phyloP scores from a whole-genome alignment of 2,797 vertebrate species.

The Mionectes olivaceus region DNA sequence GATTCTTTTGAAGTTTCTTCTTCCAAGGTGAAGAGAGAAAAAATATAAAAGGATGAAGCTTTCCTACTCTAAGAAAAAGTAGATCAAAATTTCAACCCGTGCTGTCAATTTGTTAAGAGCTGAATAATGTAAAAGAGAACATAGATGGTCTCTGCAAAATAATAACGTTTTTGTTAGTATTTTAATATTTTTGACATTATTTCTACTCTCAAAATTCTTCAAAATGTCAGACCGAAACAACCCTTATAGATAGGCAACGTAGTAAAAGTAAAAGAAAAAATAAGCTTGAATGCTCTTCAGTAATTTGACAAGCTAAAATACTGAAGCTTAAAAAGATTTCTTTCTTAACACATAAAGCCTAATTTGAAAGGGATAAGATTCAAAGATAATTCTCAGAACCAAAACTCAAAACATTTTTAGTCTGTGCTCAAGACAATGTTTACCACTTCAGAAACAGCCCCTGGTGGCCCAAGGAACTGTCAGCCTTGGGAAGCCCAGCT shows the following conservation, averaged over 20 bases:
- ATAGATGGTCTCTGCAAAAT: not conserved
- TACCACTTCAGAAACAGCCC: not conserved
- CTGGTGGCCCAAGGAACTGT: not conserved
- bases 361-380: not conserved
- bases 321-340: not conserved
- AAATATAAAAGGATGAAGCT: not conserved
- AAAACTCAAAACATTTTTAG: not conserved
- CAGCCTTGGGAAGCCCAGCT: accelerated
- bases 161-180: not conserved
- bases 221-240: not conserved
- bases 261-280: not conserved
- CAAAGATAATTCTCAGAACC: not conserved
- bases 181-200: not conserved
- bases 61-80: not conserved
- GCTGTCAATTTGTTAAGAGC: not conserved
- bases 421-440: not conserved
- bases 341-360: not conserved
- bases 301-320: not conserved
- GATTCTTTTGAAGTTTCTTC: not conserved
- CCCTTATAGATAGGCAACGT: not conserved
- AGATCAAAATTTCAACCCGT: not conserved
- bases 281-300: not conserved
- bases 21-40: not conserved
- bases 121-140: not conserved
- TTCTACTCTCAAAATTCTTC: not conserved